phyloP scores from a whole-genome alignment of 2,888 invertebrate genomes.

The Elysia crispata region DNA sequence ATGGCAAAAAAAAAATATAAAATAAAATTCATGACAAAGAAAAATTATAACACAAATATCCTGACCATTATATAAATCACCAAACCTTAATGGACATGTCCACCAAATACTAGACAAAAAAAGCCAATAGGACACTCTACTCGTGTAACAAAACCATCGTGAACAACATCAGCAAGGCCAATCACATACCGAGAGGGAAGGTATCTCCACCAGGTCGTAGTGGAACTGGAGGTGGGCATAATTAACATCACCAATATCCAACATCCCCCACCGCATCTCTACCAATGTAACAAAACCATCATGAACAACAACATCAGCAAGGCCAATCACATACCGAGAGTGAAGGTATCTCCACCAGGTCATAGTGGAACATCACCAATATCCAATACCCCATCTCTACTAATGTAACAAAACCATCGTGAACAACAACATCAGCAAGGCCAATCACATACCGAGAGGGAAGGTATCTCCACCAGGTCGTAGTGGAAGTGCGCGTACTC shows the following conservation, averaged over 20 bases:
- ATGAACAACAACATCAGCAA: background rate
- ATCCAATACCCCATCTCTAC: background rate
- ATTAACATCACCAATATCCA: no score
- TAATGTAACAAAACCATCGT: background rate
- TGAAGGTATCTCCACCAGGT: constrained; percentile 92
- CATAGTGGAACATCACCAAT: constrained; percentile 89
- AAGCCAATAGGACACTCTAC: no score
- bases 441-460: constrained; percentile 81
- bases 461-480: constrained; percentile 93
- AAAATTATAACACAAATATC: no score
- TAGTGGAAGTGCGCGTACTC: constrained; percentile 99
- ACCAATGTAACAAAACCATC: no score
- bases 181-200: background rate
- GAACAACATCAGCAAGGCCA: background rate
- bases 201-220: constrained; percentile 24
- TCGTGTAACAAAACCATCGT: no score
- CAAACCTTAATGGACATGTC: no score
- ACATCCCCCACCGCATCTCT: no score
- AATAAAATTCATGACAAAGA: no score
- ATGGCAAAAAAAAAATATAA: no score
- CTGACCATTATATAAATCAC: no score
- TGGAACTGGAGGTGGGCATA: no score
- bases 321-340: constrained; percentile 79
- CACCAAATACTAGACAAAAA: no score
- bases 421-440: background rate